A percentile compares a stretch with the other conserved stretches of the same genome.
Evolutionary conservation across 2,888 invertebrate genomes (phyloP).

Genomic region (Parelbella ahira): DNA sequence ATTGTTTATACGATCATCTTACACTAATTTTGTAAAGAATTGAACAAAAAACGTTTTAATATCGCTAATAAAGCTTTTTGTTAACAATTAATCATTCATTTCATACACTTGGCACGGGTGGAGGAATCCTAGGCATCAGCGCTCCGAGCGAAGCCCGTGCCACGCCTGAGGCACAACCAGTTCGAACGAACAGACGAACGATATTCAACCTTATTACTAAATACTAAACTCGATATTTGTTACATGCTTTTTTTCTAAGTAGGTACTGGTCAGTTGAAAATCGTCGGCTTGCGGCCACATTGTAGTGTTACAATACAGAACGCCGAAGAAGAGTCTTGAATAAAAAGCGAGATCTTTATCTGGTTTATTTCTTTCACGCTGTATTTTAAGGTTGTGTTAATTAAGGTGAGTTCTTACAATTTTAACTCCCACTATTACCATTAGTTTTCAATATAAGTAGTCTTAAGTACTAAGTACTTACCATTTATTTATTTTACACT

Average conservation of each 20-base stretch:
- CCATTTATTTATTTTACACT: too few relatives aligned
- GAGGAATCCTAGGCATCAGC: conserved; percentile 54
- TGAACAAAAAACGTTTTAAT: conserved; percentile 3
- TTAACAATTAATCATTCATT: conserved; percentile 8
- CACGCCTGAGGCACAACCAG: conserved; percentile 50
- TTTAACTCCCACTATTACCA: too few relatives aligned
- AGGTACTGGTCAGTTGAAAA: conserved; percentile 35
- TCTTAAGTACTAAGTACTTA: too few relatives aligned
- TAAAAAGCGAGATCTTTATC: too few relatives aligned
- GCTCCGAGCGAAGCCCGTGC: conserved; percentile 46
- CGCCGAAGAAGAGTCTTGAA: too few relatives aligned
- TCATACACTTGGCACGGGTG: conserved; percentile 1
- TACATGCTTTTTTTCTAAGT: conserved; percentile 33
- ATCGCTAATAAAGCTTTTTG: neutral
- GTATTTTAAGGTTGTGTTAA: too few relatives aligned
- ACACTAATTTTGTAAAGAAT: too few relatives aligned
- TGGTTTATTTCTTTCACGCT: too few relatives aligned
- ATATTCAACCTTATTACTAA: conserved; percentile 33
- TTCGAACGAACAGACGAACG: conserved; percentile 27
- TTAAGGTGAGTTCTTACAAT: too few relatives aligned
- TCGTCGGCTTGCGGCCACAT: conserved; percentile 49
- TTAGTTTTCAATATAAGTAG: too few relatives aligned
- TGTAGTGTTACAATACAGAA: too few relatives aligned
- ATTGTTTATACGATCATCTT: too few relatives aligned
- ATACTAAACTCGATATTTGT: conserved; percentile 32